phyloP scores from a whole-genome alignment of 2,113 vertebrate genomes.

The Rhegmatorhina hoffmannsi region DNA sequence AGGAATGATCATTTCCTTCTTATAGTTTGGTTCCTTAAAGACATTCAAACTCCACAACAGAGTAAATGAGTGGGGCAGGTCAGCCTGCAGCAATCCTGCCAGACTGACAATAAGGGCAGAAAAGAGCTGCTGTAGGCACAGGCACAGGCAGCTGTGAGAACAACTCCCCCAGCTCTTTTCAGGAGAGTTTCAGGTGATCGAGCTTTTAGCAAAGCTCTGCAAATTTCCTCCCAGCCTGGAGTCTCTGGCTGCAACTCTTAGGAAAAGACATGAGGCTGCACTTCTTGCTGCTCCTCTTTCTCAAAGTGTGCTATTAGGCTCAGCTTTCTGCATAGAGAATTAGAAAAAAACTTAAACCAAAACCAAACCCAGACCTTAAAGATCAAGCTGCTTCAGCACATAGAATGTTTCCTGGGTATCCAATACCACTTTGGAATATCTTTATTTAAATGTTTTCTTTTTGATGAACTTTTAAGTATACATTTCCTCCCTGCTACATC shows the following conservation, averaged over 20 bases:
- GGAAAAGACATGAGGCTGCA: slow-evolving; percentile 17
- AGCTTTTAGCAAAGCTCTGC: not conserved
- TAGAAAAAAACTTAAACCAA: not conserved
- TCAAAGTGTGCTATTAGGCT: slow-evolving; percentile 20
- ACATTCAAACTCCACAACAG: not conserved
- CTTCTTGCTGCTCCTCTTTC: not conserved
- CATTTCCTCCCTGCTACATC: not conserved
- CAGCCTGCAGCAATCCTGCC: not conserved
- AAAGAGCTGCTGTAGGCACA: not conserved
- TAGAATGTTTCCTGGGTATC: not conserved
- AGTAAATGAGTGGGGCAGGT: not conserved
- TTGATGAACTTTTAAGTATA: not conserved
- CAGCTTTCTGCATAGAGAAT: not conserved
- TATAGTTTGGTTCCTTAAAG: not conserved
- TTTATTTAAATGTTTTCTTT: not conserved
- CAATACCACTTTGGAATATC: not conserved
- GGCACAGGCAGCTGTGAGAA: not conserved
- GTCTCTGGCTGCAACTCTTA: not conserved
- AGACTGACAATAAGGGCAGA: not conserved
- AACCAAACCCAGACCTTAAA: not conserved
- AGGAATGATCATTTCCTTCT: not conserved
- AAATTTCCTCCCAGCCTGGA: not conserved
- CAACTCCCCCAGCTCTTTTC: not conserved
- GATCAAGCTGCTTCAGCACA: not conserved
- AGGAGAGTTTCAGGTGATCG: slow-evolving; percentile 30